Evolutionary conservation across 1,140 invertebrate species (phyloP), one percentile per base, ranked within the genome.

Genomic region (Pissodes strobi): DNA sequence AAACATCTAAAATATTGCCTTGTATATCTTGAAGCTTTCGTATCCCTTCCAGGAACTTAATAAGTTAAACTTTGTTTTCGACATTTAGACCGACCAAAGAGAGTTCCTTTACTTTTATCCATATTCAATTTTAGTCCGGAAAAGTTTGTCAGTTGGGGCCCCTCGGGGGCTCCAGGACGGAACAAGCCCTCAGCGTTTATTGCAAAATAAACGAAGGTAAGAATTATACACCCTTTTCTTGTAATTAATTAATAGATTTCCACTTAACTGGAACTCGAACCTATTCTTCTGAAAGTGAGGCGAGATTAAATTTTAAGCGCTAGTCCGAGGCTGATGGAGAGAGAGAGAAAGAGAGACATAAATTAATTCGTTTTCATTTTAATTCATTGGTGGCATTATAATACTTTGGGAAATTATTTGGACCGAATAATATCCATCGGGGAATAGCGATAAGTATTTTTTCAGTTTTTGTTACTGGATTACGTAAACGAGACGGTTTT

Each of bases 121-220:
- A 72, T 72, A 72, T 70, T 72, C 70, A 72, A 72, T 72, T 69
- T 72, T 71, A 69, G 63, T 64, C 64, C 27, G 39, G 67, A 61
- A 72, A 70, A 65, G 67, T 72, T 69, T 70, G 68, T 67, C 68
- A 70, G 70, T 68, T 64, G 37, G 38, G 45, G 52, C 53, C 57
- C 62, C 64, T 41, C 22, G 55, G 66, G 57, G 46, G 25, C 34
- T 46, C 45, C 46, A 43, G 53, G 27, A 49, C 56, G 48, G 41
- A n/a, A 38, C 25, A 45, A 48, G 49, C 45, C 34, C 39, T 59
- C 43, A 37, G 39, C 51, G 59, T 63, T 67, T 58, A 57, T 60
- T 53, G 53, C 65, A 62, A 63, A 67, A 67, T 67, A 67, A 67
- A 67, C 65, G 65, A 58, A 67, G 65, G 65, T 67, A 67, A 67